Base-by-base conservation (phyloP, 2,113 vertebrate genomes). In the Triplophysa dalaica region DNA sequence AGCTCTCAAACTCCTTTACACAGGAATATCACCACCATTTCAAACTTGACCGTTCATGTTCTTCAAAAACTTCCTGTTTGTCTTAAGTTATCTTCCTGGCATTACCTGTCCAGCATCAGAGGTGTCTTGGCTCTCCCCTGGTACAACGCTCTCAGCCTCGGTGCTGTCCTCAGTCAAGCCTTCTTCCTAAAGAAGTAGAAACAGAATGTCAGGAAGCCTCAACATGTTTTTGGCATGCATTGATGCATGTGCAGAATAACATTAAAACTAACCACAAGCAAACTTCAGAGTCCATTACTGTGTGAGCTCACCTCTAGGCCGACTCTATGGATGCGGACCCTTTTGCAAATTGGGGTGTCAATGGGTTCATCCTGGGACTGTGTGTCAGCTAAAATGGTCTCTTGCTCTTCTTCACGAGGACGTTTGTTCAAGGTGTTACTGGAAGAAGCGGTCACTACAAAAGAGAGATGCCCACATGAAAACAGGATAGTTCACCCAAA, bases 321-420 rank as follows among this genome's bases (percentile, higher is more conserved):
- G 62, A 96, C 94, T 84, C 95, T 94, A 61, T 96, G 95, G 60
- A 93, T 94, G 78, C 96, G 95, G 65, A 96, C 60, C 84, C 97
- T 98, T 88, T 99, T 99, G n/a, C 95, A 65, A 81, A 94, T 91
- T 50, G 96, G 96, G 81, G 94, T 90, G 82, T 98, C 95, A 6
- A 91, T 88, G 1, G 93, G 89, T 50, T 98, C 97, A 19, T 98
- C 97, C 17, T 93, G 86, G 2, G 93, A 88, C 70, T 97, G 95
- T 0, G 93, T 90, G 19, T 95, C 92, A 33, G 95, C 84, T 7
- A 87, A 93, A 38, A 92, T 83, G 70, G 88, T 94, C 14, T 97
- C 97, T 5, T 95, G 93, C 56, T 97, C 97, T 26, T 98, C 97
- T 62, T 99, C 98, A 21, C 98, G 94, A 4, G 94, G 89, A 19